Percentiles rank a stretch among this genome's conserved stretches.
Conservation (phyloP, 2,797 vertebrate genomes). For the Argyrosomus regius region DNA sequence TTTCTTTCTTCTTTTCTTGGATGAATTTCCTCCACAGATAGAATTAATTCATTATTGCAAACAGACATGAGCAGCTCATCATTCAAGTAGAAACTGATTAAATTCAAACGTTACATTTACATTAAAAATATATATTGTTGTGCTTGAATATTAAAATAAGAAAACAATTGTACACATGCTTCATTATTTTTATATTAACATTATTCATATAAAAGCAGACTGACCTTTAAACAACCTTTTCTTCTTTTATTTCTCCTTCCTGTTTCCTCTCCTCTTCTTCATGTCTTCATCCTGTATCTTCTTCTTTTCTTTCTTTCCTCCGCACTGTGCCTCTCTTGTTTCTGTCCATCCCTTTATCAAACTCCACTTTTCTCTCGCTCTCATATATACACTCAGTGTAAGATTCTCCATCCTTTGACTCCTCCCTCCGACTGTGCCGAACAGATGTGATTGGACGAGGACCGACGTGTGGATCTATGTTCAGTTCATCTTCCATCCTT, state of each 20-base stretch:
- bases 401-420: conserved; percentile 35
- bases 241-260: background rate
- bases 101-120: background rate
- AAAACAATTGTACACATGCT: too few species aligned
- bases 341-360: background rate
- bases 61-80: background rate
- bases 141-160: background rate
- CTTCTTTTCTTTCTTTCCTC: background rate
- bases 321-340: background rate
- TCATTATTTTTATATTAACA: background rate
- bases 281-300: background rate
- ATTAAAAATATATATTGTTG: background rate
- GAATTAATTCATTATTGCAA: background rate
- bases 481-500: background rate
- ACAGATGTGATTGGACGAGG: conserved; percentile 28
- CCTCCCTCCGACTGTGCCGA: conserved; percentile 35
- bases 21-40: background rate
- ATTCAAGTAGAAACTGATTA: background rate
- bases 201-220: background rate
- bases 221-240: background rate
- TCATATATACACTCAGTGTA: background rate
- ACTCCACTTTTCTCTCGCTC: conserved; percentile 8
- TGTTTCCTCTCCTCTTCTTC: background rate
- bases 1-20: background rate
- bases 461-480: background rate